Evolutionary conservation across 2,888 invertebrate species (phyloP).

Genomic region (Phyllotreta cruciferae): DNA sequence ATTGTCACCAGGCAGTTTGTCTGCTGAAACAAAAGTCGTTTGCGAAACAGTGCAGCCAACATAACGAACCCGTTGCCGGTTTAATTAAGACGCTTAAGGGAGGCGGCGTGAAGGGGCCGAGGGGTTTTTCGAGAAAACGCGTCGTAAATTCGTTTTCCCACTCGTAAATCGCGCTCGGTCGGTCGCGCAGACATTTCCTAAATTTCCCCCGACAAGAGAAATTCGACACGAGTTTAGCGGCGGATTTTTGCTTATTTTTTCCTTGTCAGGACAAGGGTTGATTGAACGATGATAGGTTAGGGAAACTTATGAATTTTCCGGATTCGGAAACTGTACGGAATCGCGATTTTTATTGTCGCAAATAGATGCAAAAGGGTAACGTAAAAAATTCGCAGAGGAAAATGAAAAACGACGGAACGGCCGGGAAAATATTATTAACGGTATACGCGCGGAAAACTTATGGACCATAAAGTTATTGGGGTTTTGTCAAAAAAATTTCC

Average conservation of each 20-base stretch:
- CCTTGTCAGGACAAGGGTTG: too few species aligned
- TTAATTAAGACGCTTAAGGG: slow-evolving; percentile 32
- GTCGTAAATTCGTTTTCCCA: slow-evolving; percentile 31
- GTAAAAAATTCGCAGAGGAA: not conserved
- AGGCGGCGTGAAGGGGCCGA: not conserved
- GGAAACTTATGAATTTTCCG: too few species aligned
- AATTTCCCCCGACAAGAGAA: slow-evolving; percentile 12
- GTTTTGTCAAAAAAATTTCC: slow-evolving; percentile 19
- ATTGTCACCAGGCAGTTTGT: slow-evolving; percentile 29
- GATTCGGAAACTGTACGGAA: too few species aligned
- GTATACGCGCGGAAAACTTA: slow-evolving; percentile 17
- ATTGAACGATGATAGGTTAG: too few species aligned
- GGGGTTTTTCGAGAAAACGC: slow-evolving; percentile 12
- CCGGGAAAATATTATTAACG: slow-evolving; percentile 22
- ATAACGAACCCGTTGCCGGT: slow-evolving; percentile 33
- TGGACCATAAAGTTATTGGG: slow-evolving; percentile 18
- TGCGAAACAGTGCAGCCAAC: slow-evolving; percentile 30
- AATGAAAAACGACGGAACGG: slow-evolving; percentile 3
- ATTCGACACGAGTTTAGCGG: not conserved
- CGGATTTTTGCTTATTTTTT: not conserved
- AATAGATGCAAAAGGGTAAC: too few species aligned
- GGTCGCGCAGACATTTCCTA: slow-evolving; percentile 29
- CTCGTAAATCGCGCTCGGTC: slow-evolving; percentile 32
- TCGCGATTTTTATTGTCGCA: too few species aligned
- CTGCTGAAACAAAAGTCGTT: slow-evolving; percentile 30